Base-by-base conservation (phyloP, 37 sponge, comb jelly and placozoan species). In the Crambe crambe region DNA sequence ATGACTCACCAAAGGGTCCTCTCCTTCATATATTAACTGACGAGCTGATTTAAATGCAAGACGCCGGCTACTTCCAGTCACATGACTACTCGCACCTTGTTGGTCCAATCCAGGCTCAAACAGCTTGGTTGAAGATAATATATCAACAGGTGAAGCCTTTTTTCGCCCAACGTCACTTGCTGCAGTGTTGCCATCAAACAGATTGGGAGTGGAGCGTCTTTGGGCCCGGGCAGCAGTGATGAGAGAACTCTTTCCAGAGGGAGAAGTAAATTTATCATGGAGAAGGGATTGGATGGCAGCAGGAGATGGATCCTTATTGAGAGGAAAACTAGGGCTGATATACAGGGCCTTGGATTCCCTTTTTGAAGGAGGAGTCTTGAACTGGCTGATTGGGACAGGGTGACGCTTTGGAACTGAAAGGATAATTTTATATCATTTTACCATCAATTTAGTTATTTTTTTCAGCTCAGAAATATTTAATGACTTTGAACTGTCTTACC, bases 251-350 rank as follows among this genome's bases (percentile, higher is more conserved):
- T 32, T 17, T 2, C 5, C 3, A 12, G 66, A 8, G 39, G 42
- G 43, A 42, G 74, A 27, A 9, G 62, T 37, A 0, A 73, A 56
- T 25, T 83, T 70, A 25, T 74, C 75, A 22, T 83, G 83, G 35
- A 83, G 75, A 0, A 83, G 75, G 26, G 83, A 83, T 32, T 83
- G 69, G 21, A 83, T 70, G 23, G 64, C 38, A 32, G 83, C 83
- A 34, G 83, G 83, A 23, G 83, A 83, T 18, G 80, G 80, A 3
- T 83, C 75, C 37, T 83, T 83, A 18, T 66, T 67, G 30, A 81
- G 64, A 1, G 51, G 18, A 38, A 58, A 3, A 22, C 58, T 35
- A 18, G 75, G 75, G 32, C 75, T 75, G 31, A 56, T 15, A 26
- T 72, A 0, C 34, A 23, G 4, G 63, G 63, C 63, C 26, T 8